A percentile compares a stretch with the other conserved stretches of the same genome.
phyloP scores from a whole-genome alignment of 2,797 vertebrate species.

The Atherinosoma microstoma region DNA sequence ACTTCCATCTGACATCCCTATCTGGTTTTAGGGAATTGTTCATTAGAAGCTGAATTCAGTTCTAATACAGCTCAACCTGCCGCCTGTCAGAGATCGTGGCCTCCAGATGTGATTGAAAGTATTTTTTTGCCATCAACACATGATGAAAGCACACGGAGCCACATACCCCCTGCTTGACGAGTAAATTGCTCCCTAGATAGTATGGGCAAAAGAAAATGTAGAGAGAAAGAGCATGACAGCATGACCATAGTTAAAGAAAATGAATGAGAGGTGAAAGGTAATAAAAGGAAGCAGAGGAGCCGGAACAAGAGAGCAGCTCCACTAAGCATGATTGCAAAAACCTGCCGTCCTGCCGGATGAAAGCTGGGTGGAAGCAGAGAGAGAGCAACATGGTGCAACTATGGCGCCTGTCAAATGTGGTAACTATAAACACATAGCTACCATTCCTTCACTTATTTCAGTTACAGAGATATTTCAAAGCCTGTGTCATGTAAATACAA shows the following conservation, averaged over 20 bases:
- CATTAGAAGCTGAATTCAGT: slow-evolving; percentile 37
- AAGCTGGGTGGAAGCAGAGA: slow-evolving; percentile 48
- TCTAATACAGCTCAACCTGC: slow-evolving; percentile 55
- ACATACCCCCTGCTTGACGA: slow-evolving; percentile 64
- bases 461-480: slow-evolving; percentile 22
- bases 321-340: slow-evolving; percentile 54
- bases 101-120: slow-evolving; percentile 52
- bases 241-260: slow-evolving; percentile 61
- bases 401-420: slow-evolving; percentile 71
- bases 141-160: slow-evolving; percentile 9
- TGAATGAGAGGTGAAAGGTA: slow-evolving; percentile 62
- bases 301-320: slow-evolving; percentile 56
- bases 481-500: background rate
- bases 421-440: slow-evolving; percentile 25
- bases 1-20: slow-evolving; percentile 48
- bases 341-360: slow-evolving; percentile 55
- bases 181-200: slow-evolving; percentile 79
- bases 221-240: slow-evolving; percentile 43
- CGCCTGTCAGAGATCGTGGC: slow-evolving; percentile 56
- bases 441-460: slow-evolving; percentile 13
- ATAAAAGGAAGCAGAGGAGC: slow-evolving; percentile 49
- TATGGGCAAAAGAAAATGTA: slow-evolving; percentile 49
- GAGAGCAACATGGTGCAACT: slow-evolving; percentile 73
- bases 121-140: slow-evolving; percentile 51
- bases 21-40: slow-evolving; percentile 48